Percentiles rank a stretch among this genome's conserved stretches.
These are phyloP conservation scores for Temnothorax unifasciatus DNA, from an alignment of 2,888 invertebrate species.

Conservation along the genomic window DNA sequence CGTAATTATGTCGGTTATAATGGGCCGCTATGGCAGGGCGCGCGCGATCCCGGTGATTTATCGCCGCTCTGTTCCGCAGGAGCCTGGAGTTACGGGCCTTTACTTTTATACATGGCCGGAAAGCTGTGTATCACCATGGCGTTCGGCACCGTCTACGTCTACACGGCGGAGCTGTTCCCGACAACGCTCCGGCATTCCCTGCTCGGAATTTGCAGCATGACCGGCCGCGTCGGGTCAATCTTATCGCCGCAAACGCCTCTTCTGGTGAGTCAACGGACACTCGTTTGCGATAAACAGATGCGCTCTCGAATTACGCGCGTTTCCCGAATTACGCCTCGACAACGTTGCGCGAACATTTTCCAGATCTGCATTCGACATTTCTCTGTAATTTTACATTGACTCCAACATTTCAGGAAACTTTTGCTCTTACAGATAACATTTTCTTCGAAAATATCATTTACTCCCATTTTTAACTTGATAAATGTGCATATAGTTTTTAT, in stretches of 20 bases:
- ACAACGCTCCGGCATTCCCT: conserved; percentile 90
- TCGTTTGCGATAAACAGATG: not conserved
- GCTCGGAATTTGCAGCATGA: conserved; percentile 90
- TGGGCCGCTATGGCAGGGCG: not conserved
- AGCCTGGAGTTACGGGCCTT: conserved; percentile 86
- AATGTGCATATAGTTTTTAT: not conserved
- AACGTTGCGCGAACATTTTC: not conserved
- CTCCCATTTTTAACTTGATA: not conserved
- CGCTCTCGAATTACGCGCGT: not conserved
- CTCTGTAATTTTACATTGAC: not conserved
- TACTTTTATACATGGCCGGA: conserved; percentile 89
- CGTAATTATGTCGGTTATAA: conserved; percentile 46
- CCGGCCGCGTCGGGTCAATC: conserved; percentile 90
- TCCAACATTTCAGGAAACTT: not conserved
- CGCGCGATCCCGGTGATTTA: conserved; percentile 20
- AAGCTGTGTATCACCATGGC: conserved; percentile 90
- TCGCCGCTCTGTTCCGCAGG: conserved; percentile 82
- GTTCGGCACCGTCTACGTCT: conserved; percentile 90
- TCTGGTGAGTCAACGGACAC: conserved; percentile 86
- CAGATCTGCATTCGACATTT: not conserved
- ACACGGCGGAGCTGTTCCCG: conserved; percentile 91
- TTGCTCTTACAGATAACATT: not conserved
- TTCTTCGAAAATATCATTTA: not conserved
- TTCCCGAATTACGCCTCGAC: not conserved
- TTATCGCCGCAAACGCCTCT: conserved; percentile 91